Base-by-base conservation (phyloP, 2,113 vertebrate species). In the Turnix velox region DNA sequence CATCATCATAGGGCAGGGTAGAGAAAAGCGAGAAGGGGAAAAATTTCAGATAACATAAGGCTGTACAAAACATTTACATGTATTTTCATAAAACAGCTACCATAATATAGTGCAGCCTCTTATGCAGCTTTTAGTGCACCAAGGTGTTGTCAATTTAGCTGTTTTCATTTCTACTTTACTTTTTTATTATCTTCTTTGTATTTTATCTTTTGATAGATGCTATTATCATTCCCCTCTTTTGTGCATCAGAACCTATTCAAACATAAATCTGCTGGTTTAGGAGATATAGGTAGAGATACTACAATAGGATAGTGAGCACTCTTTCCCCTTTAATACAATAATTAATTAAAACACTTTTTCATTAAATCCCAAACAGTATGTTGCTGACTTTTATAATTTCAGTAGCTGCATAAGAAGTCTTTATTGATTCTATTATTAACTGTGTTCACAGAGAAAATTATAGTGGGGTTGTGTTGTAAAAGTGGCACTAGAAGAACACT, bases 291-390 rank as follows among this genome's bases (percentile, higher is more conserved):
- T 73, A 76, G 68, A 65, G 63, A 84, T 45, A 81, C 49, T 67
- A 74, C 33, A 33, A 43, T 72, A 86, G 92, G 85, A 91, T 92
- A 88, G 95, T 71, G 84, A 91, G 18, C 16, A 23, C 35, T 71
- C 25, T 89, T 94, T 92, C 15, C 48, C 20, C 73, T 42, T 78
- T 84, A 74, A 51, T 80, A 52, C 33, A 84, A 17, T 86, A 83
- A 87, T 91, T 94, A 57, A 72, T 95, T 96, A 92, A 94, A 94
- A 84, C 69, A 84, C 7, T 62, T 94, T 94, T 95, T 61, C 35
- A 80, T 92, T 89, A 81, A 83, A 92, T 95, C 84, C 52, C n/a
- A 79, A 94, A 18, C 4, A 65, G 14, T 5, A 8, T 46, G 17
- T 88, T 94, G 58, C 68, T 92, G 76, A 88, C 81, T 42, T 24